A percentile compares a stretch with the other conserved stretches of the same genome.
Conservation (phyloP, 2,797 vertebrate genomes). For the Rhinatrema bivittatum region DNA sequence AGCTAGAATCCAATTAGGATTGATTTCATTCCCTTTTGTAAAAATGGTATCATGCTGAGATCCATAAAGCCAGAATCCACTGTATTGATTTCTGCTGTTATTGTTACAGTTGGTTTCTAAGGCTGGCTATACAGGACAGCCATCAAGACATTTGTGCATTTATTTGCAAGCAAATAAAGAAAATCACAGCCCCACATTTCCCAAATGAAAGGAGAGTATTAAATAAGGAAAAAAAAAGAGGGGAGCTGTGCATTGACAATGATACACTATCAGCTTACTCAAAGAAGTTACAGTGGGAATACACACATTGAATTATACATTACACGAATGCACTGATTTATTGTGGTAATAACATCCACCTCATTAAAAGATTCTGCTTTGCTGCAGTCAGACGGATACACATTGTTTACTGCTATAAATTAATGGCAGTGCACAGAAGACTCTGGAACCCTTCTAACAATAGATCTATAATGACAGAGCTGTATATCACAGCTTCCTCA, state of each 20-base stretch:
- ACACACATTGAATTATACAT: constrained; percentile 99
- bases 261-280: constrained; percentile 93
- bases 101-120: constrained; percentile 64
- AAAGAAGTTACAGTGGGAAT: constrained; percentile 91
- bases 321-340: constrained; percentile 97
- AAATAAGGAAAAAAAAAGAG: constrained; percentile 20
- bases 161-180: constrained; percentile 62
- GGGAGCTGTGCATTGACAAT: constrained; percentile 78
- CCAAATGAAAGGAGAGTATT: constrained; percentile 55
- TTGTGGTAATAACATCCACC: constrained; percentile 97
- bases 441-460: constrained; percentile 78
- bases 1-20: constrained; percentile 77
- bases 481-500: constrained; percentile 80
- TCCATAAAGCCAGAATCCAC: constrained; percentile 57
- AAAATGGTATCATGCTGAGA: constrained; percentile 59
- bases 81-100: constrained; percentile 78
- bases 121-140: constrained; percentile 43
- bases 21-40: constrained; percentile 79
- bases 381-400: constrained; percentile 73
- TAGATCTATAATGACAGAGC: constrained; percentile 76
- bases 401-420: constrained; percentile 98
- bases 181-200: constrained; percentile 25
- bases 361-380: constrained; percentile 96
- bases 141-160: constrained; percentile 57
- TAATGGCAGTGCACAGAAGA: constrained; percentile 71